phyloP scores from a whole-genome alignment of 1,140 invertebrate genomes.

The Papilio polyxenes region DNA sequence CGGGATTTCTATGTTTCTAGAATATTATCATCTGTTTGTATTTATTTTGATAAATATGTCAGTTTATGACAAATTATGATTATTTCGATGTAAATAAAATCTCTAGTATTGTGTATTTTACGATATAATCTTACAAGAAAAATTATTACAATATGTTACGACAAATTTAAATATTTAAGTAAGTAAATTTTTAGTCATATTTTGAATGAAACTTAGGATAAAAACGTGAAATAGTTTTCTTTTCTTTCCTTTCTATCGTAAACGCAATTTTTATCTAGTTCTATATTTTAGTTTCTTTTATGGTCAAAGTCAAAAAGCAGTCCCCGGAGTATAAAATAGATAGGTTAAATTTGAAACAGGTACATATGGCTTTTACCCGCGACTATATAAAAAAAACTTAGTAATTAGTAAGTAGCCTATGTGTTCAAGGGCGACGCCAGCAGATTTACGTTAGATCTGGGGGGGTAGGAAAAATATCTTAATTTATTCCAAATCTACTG shows the following conservation, averaged over 20 bases:
- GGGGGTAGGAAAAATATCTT: too few relatives aligned
- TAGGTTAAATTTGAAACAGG: too few relatives aligned
- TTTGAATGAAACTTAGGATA: not conserved
- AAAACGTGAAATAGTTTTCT: not conserved
- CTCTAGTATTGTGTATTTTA: not conserved
- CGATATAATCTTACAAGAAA: not conserved
- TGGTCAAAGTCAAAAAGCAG: not conserved
- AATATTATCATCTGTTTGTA: not conserved
- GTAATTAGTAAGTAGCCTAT: too few relatives aligned
- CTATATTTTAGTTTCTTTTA: too few relatives aligned
- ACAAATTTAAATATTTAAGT: not conserved
- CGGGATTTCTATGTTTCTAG: not conserved
- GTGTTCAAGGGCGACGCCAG: too few relatives aligned
- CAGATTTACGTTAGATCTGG: too few relatives aligned
- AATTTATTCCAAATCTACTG: too few relatives aligned
- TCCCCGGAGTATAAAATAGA: not conserved
- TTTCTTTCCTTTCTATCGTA: not conserved
- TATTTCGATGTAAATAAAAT: constrained; percentile 4
- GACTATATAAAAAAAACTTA: too few relatives aligned
- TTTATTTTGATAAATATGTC: not conserved
- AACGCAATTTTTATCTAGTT: too few relatives aligned
- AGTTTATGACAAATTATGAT: constrained; percentile 4
- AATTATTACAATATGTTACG: not conserved
- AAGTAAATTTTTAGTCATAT: not conserved
- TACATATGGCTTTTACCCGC: not conserved